Conservation (phyloP, 2,797 vertebrate genomes). For the Microchirus variegatus region DNA sequence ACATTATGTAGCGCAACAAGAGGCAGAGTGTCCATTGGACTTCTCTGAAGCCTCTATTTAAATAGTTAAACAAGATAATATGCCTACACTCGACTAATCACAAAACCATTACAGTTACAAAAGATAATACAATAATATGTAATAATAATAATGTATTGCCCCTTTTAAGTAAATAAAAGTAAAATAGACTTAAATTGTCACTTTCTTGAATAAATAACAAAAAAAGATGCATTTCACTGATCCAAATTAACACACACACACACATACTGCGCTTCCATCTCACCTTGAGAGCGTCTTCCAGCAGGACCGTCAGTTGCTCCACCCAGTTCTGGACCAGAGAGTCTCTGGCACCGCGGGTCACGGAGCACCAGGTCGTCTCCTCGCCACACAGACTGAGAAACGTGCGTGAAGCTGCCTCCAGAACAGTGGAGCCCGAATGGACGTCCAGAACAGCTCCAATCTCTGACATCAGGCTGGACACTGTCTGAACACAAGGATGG, state of each 20-base stretch:
- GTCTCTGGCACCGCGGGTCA: constrained; percentile 74
- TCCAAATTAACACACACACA: neutral
- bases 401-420: constrained; percentile 86
- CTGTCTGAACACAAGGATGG: constrained; percentile 68
- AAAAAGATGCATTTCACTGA: too few relatives aligned
- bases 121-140: neutral
- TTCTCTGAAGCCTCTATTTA: too few relatives aligned
- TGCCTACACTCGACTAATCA: too few relatives aligned
- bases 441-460: constrained; percentile 76
- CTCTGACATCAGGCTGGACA: constrained; percentile 81
- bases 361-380: constrained; percentile 65
- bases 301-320: constrained; percentile 74
- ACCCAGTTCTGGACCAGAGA: constrained; percentile 83
- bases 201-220: too few relatives aligned
- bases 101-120: too few relatives aligned
- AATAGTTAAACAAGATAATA: too few relatives aligned
- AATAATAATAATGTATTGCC: too few relatives aligned
- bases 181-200: too few relatives aligned
- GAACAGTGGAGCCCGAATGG: constrained; percentile 78
- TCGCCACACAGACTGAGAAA: constrained; percentile 82
- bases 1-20: too few relatives aligned
- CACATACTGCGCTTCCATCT: neutral
- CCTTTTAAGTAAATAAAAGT: too few relatives aligned
- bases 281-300: constrained; percentile 72
- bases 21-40: too few relatives aligned